Evolutionary conservation across 2,888 invertebrate species (phyloP), one percentile per base, ranked within the genome.

Genomic region (Protonemura montana): DNA sequence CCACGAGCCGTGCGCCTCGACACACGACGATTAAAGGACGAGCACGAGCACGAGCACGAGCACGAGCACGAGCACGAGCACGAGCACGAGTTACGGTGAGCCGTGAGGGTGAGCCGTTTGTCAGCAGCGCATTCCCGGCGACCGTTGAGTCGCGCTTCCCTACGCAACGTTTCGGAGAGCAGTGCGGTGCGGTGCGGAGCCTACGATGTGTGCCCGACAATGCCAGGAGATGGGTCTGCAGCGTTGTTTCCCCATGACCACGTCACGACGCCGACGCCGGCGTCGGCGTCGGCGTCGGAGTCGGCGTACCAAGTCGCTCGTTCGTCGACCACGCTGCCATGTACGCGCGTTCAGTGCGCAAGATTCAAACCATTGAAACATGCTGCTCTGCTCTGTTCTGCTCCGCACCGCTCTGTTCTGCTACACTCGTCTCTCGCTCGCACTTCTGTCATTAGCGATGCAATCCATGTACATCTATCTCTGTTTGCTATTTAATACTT

Each of bases 101-200:
- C 90, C 90, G 59, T 59, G 7, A 35, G 90, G 89, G 90, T 90
- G 90, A 90, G 90, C 90, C 90, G 59, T 13, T 59, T 21, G 59
- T 90, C 90, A 90, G 90, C 90, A 91, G 90, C 90, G 90, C 91
- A 91, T 91, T 90, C 3, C 35, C 10, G 35, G 90, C 90, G 91
- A 89, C 90, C 90, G n/a, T n/a, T n/a, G 90, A 91, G 91, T 90
- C 90, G 90, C 3, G 59, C 59, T 13, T 16, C 16, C 59, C 21
- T 7, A 59, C 59, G 21, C 59, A 2, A 59, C 59, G 59, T 59
- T 13, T 10, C 59, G 3, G 59, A 3, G 59, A 59, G 59, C 42
- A 27, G 35, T 6, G 35, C 35, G 10, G 35, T 35, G 35, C 35
- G 35, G 5, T 35, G 35, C 59, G 59, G 6, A 16, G 59, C 59